These are phyloP conservation scores for Popillia japonica DNA, from an alignment of 1,140 invertebrate genomes.

Conservation along the genomic window DNA sequence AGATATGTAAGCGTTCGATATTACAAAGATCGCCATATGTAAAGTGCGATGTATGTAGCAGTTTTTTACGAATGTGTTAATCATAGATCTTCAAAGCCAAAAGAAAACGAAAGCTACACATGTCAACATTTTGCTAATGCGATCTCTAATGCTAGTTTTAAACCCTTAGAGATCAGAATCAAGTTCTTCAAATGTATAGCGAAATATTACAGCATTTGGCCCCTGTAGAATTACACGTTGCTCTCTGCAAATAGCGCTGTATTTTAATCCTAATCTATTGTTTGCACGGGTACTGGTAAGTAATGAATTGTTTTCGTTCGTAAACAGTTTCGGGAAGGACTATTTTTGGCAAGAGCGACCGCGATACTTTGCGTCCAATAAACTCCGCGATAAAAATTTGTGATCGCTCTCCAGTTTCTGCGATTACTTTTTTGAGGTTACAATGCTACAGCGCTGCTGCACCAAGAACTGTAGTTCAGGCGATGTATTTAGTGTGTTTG, in stretches of 20 bases:
- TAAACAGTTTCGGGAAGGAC: background rate
- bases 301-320: conserved; percentile 28
- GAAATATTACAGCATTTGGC: background rate
- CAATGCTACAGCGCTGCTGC: background rate
- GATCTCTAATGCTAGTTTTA: conserved; percentile 6
- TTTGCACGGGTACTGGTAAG: conserved; percentile 11
- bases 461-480: background rate
- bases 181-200: background rate
- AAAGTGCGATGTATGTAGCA: conserved; percentile 20
- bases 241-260: background rate
- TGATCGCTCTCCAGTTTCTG: background rate
- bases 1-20: background rate
- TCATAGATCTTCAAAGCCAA: conserved; percentile 4
- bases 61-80: background rate
- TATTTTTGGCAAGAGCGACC: conserved; percentile 22
- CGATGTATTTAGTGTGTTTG: conserved; percentile 21
- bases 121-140: background rate
- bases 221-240: background rate
- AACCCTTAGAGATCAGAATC: background rate
- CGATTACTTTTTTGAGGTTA: conserved; percentile 34
- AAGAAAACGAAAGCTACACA: conserved; percentile 8
- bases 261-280: conserved; percentile 29
- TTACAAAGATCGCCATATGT: background rate
- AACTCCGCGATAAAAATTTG: conserved; percentile 23
- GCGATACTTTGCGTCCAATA: conserved; percentile 24